A percentile compares a stretch with the other conserved stretches of the same genome.
Evolutionary conservation across 2,888 invertebrate genomes (phyloP).

Genomic region (Hemaris fuciformis): DNA sequence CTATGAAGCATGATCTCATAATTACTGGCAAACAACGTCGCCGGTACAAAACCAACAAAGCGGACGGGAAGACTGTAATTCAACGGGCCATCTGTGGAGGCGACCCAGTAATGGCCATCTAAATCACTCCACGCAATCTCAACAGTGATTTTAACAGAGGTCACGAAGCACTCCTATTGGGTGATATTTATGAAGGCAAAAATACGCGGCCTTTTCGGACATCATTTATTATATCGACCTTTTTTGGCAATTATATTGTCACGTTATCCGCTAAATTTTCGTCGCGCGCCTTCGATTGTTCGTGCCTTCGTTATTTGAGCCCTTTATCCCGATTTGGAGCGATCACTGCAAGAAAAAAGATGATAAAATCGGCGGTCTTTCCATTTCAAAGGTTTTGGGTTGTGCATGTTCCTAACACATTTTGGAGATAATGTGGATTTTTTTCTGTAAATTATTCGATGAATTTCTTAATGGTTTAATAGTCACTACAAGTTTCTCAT

Average conservation of each 20-base stretch:
- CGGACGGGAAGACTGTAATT: slow-evolving; percentile 70
- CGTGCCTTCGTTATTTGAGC: slow-evolving; percentile 38
- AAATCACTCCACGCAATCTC: slow-evolving; percentile 75
- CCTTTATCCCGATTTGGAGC: slow-evolving; percentile 39
- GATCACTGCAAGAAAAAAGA: slow-evolving; percentile 31
- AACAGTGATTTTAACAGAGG: slow-evolving; percentile 71
- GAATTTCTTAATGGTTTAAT: too few relatives aligned
- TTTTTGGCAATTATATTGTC: slow-evolving; percentile 61
- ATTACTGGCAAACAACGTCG: slow-evolving; percentile 63
- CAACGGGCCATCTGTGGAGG: slow-evolving; percentile 68
- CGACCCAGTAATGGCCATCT: slow-evolving; percentile 69
- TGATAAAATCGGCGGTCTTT: slow-evolving; percentile 41
- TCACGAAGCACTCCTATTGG: slow-evolving; percentile 69
- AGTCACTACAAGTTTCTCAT: too few relatives aligned
- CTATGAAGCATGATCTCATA: slow-evolving; percentile 76
- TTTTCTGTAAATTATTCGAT: slow-evolving; percentile 25
- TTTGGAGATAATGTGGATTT: slow-evolving; percentile 54
- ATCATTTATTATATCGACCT: slow-evolving; percentile 55
- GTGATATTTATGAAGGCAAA: slow-evolving; percentile 67
- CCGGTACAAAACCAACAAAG: slow-evolving; percentile 70
- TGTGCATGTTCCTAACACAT: slow-evolving; percentile 61
- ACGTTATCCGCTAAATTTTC: slow-evolving; percentile 47
- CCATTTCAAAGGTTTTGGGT: slow-evolving; percentile 39
- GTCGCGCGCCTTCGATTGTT: slow-evolving; percentile 44
- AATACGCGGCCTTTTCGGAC: slow-evolving; percentile 41